Base-by-base conservation (phyloP, 2,797 vertebrate species). In the Carapus acus region DNA sequence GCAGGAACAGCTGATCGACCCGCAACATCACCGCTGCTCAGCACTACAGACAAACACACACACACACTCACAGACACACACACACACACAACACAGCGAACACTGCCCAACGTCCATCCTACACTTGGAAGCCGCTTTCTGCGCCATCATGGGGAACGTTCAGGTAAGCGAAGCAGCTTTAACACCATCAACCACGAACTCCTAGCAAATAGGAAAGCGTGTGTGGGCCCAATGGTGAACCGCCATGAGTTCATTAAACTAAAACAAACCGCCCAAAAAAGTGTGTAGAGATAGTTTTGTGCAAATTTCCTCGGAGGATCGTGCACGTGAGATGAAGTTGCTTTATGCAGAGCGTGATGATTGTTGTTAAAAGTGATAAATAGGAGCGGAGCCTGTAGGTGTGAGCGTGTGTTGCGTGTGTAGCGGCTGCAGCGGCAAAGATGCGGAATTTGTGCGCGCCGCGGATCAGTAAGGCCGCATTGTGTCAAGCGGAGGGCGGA, bases 101-200 rank as follows among this genome's bases (percentile, higher is more conserved):
- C 19, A 27, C 39, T 29, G 23, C 52, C 13, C 14, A 8, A 24
- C 8, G 13, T 43, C 8, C 3, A 34, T 46, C 36, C 45, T 24
- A 3, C 9, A 3, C 6, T 57, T 3, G 8, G 15, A 45, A 16
- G 15, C 1, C 18, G 1, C 27, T 1, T 1, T 1, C 12, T 8
- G 22, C n/a, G 39, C 38, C 22, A 74, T 52, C 58, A 89, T 89
- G 88, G 88, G 88, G 33, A 89, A 89, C 83, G 81, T 86, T 1
- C 84, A 88, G 80, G 87, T 88, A 69, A 73, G 85, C 43, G 27
- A 45, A 33, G 31, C 31, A 2, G 0, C 19, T 39, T 38, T 1
- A 11, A 33, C 3, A 33, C 14, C 31, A 33, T 33, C 14, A 29
- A 29, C 27, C 27, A 6, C 9, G 24, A 27, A 5, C 24, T 27